These are phyloP conservation scores for Dromococcyx pavoninus DNA, from an alignment of 2,797 vertebrate genomes.

Conservation along the genomic window DNA sequence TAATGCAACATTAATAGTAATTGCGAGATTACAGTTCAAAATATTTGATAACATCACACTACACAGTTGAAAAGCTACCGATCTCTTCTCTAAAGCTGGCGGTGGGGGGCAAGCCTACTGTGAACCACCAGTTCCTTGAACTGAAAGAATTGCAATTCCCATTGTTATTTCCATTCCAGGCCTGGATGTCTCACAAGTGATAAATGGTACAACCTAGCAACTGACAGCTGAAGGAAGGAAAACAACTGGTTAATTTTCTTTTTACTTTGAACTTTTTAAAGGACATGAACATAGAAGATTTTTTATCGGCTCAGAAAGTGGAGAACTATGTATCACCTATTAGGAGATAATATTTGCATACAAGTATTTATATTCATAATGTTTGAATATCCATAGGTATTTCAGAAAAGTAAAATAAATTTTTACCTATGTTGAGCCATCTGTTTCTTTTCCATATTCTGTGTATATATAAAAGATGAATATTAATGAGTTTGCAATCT, in stretches of 20 bases:
- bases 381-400: neutral
- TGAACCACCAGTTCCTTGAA: constrained; percentile 14
- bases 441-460: neutral
- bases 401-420: neutral
- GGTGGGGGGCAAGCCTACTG: constrained; percentile 46
- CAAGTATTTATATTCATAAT: neutral
- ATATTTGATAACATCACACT: constrained; percentile 78
- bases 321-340: neutral
- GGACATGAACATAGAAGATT: accelerated
- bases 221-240: neutral
- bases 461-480: neutral
- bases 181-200: neutral
- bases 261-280: neutral
- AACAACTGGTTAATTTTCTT: neutral
- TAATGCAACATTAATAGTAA: constrained; percentile 79
- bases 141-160: neutral
- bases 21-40: constrained; percentile 78
- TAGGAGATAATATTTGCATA: neutral
- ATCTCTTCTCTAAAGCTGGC: constrained; percentile 67
- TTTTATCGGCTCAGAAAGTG: neutral
- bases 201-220: neutral
- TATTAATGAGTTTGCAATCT: neutral
- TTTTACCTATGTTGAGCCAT: neutral
- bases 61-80: constrained; percentile 53
- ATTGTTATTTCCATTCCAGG: neutral